Conservation (phyloP, 2,888 invertebrate genomes). For the Protophormia terraenovae region DNA sequence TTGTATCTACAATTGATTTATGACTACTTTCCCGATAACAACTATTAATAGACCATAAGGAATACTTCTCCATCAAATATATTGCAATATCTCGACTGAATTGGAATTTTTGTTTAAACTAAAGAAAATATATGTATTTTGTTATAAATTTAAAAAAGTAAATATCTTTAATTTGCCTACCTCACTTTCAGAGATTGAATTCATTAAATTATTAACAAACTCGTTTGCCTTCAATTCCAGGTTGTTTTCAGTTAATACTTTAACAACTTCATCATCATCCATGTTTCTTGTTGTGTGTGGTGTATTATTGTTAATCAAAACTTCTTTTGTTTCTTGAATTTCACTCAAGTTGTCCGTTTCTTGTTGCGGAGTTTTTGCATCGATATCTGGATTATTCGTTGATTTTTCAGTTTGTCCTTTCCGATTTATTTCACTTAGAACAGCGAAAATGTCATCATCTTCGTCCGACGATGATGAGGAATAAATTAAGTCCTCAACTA, state of each 20-base stretch:
- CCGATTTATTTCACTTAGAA: not conserved
- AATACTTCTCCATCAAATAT: conserved; percentile 22
- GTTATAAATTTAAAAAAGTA: not conserved
- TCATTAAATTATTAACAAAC: too few species aligned
- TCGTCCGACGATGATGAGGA: conserved; percentile 44
- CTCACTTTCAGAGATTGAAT: not conserved
- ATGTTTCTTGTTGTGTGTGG: too few species aligned
- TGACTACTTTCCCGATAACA: not conserved
- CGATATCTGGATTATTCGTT: not conserved
- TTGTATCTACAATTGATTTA: not conserved
- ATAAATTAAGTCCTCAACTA: conserved; percentile 10
- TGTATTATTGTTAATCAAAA: too few species aligned
- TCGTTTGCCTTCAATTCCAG: not conserved
- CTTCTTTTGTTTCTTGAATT: too few species aligned
- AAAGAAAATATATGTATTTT: not conserved
- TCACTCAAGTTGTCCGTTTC: not conserved
- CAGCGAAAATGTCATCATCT: conserved; percentile 21
- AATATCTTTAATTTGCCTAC: not conserved
- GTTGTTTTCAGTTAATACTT: not conserved
- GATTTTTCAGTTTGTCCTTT: too few species aligned
- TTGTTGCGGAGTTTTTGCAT: too few species aligned
- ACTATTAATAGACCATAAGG: not conserved
- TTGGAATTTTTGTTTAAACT: conserved; percentile 22
- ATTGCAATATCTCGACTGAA: not conserved
- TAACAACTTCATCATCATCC: not conserved